Base-by-base conservation (phyloP, 2,888 invertebrate species). In the Beris morrisii region DNA sequence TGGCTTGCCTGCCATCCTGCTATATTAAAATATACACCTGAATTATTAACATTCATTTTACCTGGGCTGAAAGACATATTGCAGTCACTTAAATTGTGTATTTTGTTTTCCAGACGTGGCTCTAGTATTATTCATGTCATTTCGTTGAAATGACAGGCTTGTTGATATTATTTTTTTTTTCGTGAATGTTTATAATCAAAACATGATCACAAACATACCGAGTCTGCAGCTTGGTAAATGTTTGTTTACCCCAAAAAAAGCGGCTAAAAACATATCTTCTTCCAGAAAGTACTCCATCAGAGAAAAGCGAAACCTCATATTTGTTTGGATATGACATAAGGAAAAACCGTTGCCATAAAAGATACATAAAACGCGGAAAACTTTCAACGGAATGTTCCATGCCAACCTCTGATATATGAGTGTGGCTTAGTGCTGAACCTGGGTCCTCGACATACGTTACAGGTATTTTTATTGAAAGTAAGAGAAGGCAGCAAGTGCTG, bases 111-210 rank as follows among this genome's bases (percentile, higher is more conserved):
- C 9, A 5, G 9, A 7, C 38, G 38, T 38, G 22, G 22, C 50
- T 59, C 28, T 5, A 50, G 5, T 48, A 59, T 59, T 59, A 59
- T 46, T 50, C 61, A 61, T 38, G 52, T 43, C 15, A 50, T 61
- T 61, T 61, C 22, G 61, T 38, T 13, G 38, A 38, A 50, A 61
- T 52, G 61, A 50, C 61, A 53, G 12, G n/a, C 31, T 53, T 31
- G 32, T 22, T 50, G 13, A 50, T 61, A 61, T 50, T 22, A 22
- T 22, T 22, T 2, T 22, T 22, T 22, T 22, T 22, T 32, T 52
- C 52, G 52, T 11, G 15, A 61, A 28, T 50, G 52, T 61, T 61
- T 61, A 61, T 61, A 61, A 61, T 61, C 61, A 61, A 61, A 61
- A 50, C 52, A 61, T 61, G 50, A 22, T 22, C 7, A 38, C 9